These are phyloP conservation scores for Crotalus helleri DNA, from an alignment of 2,113 vertebrate genomes.

Conservation along the genomic window DNA sequence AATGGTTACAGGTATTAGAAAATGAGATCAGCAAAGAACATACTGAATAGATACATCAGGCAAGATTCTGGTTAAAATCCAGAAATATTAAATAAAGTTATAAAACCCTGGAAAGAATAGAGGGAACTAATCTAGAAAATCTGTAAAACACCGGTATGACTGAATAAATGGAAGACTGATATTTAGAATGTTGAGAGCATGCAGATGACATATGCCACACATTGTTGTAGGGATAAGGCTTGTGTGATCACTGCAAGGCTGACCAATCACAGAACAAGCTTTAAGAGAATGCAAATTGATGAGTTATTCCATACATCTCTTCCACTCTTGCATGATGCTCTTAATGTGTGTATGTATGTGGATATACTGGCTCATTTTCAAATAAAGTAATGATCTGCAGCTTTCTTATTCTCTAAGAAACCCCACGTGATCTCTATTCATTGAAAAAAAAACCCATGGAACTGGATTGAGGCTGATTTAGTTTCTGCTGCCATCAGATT, in stretches of 20 bases:
- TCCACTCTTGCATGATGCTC: not conserved
- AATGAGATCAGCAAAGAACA: not conserved
- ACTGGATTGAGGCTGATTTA: not conserved
- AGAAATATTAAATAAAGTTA: too few species aligned
- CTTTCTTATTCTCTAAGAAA: not conserved
- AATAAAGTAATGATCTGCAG: not conserved
- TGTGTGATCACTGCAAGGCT: too few species aligned
- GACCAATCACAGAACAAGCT: too few species aligned
- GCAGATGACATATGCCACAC: too few species aligned
- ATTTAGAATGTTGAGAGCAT: too few species aligned
- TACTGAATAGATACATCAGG: not conserved
- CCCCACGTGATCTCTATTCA: not conserved
- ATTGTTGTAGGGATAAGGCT: too few species aligned
- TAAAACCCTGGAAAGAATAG: too few species aligned
- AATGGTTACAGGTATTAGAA: not conserved
- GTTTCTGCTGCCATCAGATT: not conserved
- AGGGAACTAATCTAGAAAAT: too few species aligned
- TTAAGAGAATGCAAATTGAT: not conserved
- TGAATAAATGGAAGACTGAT: too few species aligned
- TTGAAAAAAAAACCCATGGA: not conserved
- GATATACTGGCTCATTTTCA: not conserved
- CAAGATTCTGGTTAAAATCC: too few species aligned
- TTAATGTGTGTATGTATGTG: not conserved
- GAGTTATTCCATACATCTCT: not conserved
- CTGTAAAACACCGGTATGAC: too few species aligned